phyloP scores from a whole-genome alignment of 2,113 vertebrate species.

The Gnathonemus echidnorhynchus region DNA sequence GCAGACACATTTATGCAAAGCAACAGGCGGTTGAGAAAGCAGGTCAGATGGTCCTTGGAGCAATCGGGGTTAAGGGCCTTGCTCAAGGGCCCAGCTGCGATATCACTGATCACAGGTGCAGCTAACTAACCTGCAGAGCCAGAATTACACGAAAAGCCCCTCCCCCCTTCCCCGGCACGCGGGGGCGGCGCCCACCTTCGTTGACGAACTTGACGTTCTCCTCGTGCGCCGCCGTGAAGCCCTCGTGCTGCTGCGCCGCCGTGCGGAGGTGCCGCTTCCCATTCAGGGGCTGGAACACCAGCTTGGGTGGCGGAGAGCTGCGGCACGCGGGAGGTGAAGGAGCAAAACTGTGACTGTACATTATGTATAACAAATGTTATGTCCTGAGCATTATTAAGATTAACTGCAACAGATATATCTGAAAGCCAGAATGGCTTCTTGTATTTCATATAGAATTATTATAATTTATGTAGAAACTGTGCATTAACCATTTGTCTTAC shows the following conservation, averaged over 20 bases:
- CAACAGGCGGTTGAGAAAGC: not conserved
- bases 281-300: conserved; percentile 85
- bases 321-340: conserved; percentile 7
- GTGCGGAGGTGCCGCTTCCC: conserved; percentile 70
- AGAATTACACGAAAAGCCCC: no score
- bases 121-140: not conserved
- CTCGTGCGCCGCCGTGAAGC: conserved; percentile 82
- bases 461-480: not conserved
- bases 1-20: not conserved
- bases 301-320: conserved; percentile 68
- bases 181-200: conserved; percentile 65
- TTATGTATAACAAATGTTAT: not conserved
- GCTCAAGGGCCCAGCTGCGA: not conserved
- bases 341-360: not conserved
- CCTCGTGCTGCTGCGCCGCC: conserved; percentile 62
- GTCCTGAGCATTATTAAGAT: not conserved
- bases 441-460: not conserved
- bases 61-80: not conserved
- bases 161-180: not conserved
- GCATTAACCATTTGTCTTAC: not conserved
- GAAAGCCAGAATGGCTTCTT: not conserved
- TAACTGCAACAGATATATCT: not conserved
- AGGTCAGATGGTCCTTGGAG: not conserved
- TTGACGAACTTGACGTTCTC: conserved; percentile 90
- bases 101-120: not conserved